phyloP scores from a whole-genome alignment of 1,140 invertebrate species.

The Conopomorpha cramerella region DNA sequence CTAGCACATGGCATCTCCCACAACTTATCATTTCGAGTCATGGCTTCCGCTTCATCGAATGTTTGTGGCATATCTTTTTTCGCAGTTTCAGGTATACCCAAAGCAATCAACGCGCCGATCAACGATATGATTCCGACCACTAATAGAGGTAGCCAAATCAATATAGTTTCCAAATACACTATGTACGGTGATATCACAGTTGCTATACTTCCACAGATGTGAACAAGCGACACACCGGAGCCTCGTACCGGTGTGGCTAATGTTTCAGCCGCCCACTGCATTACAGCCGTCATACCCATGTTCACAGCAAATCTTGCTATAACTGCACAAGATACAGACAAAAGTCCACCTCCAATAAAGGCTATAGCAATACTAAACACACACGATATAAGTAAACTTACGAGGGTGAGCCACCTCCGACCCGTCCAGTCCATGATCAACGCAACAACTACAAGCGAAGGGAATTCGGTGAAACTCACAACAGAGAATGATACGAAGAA shows the following conservation, averaged over 20 bases:
- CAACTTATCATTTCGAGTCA: constrained; percentile 17
- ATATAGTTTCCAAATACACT: constrained; percentile 2
- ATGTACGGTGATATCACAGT: constrained; percentile 3
- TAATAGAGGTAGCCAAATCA: constrained; percentile 65
- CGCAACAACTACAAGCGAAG: constrained; percentile 25
- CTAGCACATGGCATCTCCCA: background rate
- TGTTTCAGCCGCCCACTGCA: constrained; percentile 4
- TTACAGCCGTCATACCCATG: background rate
- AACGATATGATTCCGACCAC: constrained; percentile 71
- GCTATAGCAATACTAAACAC: constrained; percentile 25
- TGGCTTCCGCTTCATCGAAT: constrained; percentile 69
- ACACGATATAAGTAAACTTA: constrained; percentile 13
- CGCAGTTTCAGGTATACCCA: constrained; percentile 75
- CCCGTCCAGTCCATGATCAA: constrained; percentile 34
- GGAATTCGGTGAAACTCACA: constrained; percentile 36
- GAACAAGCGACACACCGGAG: constrained; percentile 60
- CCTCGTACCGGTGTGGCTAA: constrained; percentile 66
- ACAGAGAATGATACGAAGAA: constrained; percentile 39
- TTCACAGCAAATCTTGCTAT: constrained; percentile 1
- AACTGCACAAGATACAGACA: constrained; percentile 1
- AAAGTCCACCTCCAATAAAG: constrained; percentile 20
- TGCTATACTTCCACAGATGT: constrained; percentile 38
- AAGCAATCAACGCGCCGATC: constrained; percentile 66
- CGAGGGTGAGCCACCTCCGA: constrained; percentile 24
- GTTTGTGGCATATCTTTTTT: constrained; percentile 73